A percentile compares a stretch with the other conserved stretches of the same genome.
Evolutionary conservation across 2,797 vertebrate genomes (phyloP).

Genomic region (Lates japonicus): DNA sequence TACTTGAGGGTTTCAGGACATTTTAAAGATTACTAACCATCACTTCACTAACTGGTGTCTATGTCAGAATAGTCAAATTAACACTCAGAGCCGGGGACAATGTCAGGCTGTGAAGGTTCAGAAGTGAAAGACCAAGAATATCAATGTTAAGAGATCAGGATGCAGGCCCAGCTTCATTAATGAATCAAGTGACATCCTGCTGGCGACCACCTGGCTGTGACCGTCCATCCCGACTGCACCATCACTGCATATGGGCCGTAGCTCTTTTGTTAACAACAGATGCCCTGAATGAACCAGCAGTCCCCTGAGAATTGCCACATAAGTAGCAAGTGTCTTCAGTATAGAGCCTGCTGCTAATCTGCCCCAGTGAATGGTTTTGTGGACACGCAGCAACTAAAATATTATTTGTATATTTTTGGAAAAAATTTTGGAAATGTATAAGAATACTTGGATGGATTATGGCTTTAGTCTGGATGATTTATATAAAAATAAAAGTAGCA

Average conservation of each 20-base stretch:
- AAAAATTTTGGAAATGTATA: not conserved
- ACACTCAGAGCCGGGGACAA: constrained; percentile 14
- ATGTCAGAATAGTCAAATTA: constrained; percentile 28
- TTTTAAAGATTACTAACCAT: constrained; percentile 2
- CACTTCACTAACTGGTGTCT: constrained; percentile 11
- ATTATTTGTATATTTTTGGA: not conserved
- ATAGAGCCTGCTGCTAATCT: constrained; percentile 44
- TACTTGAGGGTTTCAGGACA: not conserved
- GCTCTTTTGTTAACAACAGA: constrained; percentile 85
- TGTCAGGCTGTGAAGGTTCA: constrained; percentile 20
- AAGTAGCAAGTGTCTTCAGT: constrained; percentile 53
- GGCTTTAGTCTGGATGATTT: not conserved
- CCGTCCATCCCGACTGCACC: constrained; percentile 62
- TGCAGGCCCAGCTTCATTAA: constrained; percentile 52
- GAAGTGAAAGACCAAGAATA: constrained; percentile 38
- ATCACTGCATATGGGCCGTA: constrained; percentile 67
- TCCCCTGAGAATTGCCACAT: constrained; percentile 65
- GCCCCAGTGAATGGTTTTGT: constrained; percentile 7
- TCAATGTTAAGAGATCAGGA: constrained; percentile 61
- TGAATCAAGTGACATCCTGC: constrained; percentile 76
- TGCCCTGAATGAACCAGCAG: constrained; percentile 71
- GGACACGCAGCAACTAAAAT: not conserved
- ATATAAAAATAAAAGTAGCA: not conserved
- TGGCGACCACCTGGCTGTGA: constrained; percentile 82
- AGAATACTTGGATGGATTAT: not conserved